These are phyloP conservation scores for rat (Rattus norvegicus) DNA, from an alignment of 2,113 vertebrate species.

Conservation along the genomic window GRCr8 NC_086036.1:17835501-17836000, in stretches of 20 bases:
- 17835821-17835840: too few species aligned
- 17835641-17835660: conserved; percentile 8
- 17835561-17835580: neutral
- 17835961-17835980: neutral
- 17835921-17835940: neutral
- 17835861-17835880: neutral
- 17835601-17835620: neutral
- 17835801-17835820: too few species aligned
- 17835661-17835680: neutral
- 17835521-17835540: neutral
- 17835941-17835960: neutral
- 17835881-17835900: neutral
- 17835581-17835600: neutral
- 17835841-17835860: neutral
- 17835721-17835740: neutral
- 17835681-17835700: neutral
- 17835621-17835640: neutral
- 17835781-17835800: too few species aligned
- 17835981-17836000: neutral
- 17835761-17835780: too few species aligned
- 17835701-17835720: neutral
- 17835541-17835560: neutral
- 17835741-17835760: neutral
- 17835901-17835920: neutral
- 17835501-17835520: neutral